A percentile compares a stretch with the other conserved stretches of the same genome.
Conservation (phyloP, 2,888 invertebrate species). For the Dorcus hopei region DNA sequence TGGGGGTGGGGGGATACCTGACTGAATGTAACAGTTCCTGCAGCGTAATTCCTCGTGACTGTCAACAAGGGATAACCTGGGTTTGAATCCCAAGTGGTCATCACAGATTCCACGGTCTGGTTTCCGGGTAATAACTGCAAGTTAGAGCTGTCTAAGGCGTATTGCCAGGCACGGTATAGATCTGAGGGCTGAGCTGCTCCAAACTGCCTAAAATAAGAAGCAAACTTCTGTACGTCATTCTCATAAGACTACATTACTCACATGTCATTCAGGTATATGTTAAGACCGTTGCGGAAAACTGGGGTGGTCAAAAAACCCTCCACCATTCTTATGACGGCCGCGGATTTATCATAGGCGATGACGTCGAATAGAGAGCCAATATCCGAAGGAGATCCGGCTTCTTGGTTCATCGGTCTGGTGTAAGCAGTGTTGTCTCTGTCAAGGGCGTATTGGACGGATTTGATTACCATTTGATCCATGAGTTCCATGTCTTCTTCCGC, state of each 20-base stretch:
- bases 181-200: conserved; percentile 11
- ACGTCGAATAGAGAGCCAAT: conserved; percentile 62
- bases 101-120: conserved; percentile 1
- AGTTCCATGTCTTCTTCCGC: conserved; percentile 13
- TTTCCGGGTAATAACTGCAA: neutral
- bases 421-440: conserved; percentile 52
- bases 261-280: conserved; percentile 8
- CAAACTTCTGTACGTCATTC: too few relatives aligned
- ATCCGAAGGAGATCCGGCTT: conserved; percentile 56
- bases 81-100: conserved; percentile 14
- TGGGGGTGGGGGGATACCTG: neutral
- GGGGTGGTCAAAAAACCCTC: conserved; percentile 9
- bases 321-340: conserved; percentile 17
- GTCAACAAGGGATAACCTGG: conserved; percentile 17
- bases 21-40: conserved; percentile 2
- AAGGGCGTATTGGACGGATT: conserved; percentile 54
- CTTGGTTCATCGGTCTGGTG: conserved; percentile 53
- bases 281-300: conserved; percentile 7
- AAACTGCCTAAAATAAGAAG: conserved; percentile 4
- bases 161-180: conserved; percentile 9
- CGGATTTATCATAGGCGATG: conserved; percentile 62
- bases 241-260: neutral
- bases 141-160: neutral
- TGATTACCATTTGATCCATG: conserved; percentile 10
- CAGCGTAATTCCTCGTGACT: conserved; percentile 8